Evolutionary conservation across 2,888 invertebrate genomes (phyloP), one percentile per base, ranked within the genome.

Genomic region (Yponomeuta cagnagella): DNA sequence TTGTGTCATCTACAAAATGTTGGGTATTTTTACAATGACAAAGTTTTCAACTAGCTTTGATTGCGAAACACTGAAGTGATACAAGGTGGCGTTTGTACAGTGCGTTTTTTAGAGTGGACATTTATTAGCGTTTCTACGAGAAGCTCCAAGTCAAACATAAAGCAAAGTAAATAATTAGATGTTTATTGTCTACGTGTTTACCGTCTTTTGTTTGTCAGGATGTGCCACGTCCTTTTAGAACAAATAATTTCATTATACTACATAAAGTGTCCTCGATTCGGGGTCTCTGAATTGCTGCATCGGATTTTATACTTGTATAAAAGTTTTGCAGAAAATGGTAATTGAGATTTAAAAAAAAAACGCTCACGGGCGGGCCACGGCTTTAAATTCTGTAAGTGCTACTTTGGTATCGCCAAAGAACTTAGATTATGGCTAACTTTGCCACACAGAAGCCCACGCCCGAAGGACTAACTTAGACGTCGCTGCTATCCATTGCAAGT

Each of bases 201-300:
- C 69, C 69, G 58, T 69, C 58, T 31, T 30, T 31, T 52, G 33
- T 58, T 63, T 52, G 69, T 69, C 69, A 69, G 63, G 69, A 52
- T 30, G 69, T 31, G 31, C 33, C 69, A 52, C 33, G 58, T 48
- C 58, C 69, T 69, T 69, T 52, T 58, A 69, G 15, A 63, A 69
- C 23, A 69, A 37, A 68, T 23, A 68, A 66, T 43, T 43, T 43
- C 3, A 43, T 43, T 43, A 43, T 43, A 43, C 43, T 43, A 43
- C 43, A 8, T 43, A 8, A 43, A 43, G 43, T 43, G 9, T 43
- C 1, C 5, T 43, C 8, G 33, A 43, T 43, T 8, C 5, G 43
- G 43, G 43, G 43, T 1, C 43, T 43, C 8, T 43, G 6, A 43
- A 43, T 43, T 5, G 8, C 8, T 8, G 6, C 43, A 43, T 43